These are phyloP conservation scores for Percopsis omiscomaycus DNA, from an alignment of 2,797 vertebrate genomes.

Conservation along the genomic window DNA sequence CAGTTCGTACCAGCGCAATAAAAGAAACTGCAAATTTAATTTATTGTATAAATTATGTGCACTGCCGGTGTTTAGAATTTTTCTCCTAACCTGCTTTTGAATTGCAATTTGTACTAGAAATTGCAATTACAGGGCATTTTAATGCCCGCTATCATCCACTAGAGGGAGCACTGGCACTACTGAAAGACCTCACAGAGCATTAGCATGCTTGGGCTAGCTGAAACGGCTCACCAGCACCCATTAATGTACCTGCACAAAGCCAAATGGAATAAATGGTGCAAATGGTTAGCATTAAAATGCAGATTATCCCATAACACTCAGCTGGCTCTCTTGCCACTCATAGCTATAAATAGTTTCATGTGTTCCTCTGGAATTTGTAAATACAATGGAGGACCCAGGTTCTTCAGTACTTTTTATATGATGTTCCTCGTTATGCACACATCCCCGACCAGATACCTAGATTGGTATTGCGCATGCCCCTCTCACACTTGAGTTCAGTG, in stretches of 20 bases:
- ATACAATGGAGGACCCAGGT: constrained; percentile 47
- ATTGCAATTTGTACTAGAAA: neutral
- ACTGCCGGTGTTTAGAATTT: neutral
- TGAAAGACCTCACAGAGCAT: constrained; percentile 11
- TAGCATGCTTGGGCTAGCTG: constrained; percentile 31
- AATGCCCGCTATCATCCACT: constrained; percentile 41
- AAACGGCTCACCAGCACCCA: constrained; percentile 64
- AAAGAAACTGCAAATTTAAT: constrained; percentile 10
- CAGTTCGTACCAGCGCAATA: constrained; percentile 12
- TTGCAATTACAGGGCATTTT: neutral
- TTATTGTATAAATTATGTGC: constrained; percentile 5
- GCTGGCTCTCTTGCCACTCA: constrained; percentile 68
- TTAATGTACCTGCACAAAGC: constrained; percentile 79
- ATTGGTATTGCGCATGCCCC: no score
- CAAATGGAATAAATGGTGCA: constrained; percentile 79
- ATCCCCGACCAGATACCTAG: no score
- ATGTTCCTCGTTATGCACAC: constrained; percentile 28
- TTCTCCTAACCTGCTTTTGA: neutral
- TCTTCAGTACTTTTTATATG: constrained; percentile 36
- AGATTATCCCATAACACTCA: constrained; percentile 80
- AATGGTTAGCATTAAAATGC: constrained; percentile 78
- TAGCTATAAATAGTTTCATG: constrained; percentile 79
- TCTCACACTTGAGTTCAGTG: no score
- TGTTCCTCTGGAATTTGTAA: constrained; percentile 75
- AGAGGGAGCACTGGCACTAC: constrained; percentile 66